Evolutionary conservation across 2,888 invertebrate genomes (phyloP), one percentile per base, ranked within the genome.

Genomic region (Invenusta paracnida): DNA sequence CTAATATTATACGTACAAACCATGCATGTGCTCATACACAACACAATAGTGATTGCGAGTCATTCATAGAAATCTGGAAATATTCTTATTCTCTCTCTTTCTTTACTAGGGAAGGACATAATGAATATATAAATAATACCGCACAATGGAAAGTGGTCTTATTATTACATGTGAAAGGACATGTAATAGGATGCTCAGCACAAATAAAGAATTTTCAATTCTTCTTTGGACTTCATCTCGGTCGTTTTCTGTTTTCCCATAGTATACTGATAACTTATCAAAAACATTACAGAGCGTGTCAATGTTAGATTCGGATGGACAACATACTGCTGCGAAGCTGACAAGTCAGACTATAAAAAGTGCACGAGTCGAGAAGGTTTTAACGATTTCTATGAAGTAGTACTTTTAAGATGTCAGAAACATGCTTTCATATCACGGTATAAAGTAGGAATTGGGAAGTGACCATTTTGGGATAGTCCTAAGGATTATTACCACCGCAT

Each of bases 111-210:
- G n/a, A n/a, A n/a, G n/a, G n/a, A n/a, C n/a, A n/a, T n/a, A n/a
- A n/a, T n/a, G n/a, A n/a, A n/a, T n/a, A n/a, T n/a, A n/a, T n/a
- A n/a, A n/a, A n/a, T n/a, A n/a, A n/a, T n/a, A n/a, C n/a, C n/a
- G n/a, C n/a, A n/a, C n/a, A n/a, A n/a, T 73, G 73, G 73, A 73
- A 73, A 23, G 73, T 73, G 73, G 73, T 73, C 73, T n/a, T 73
- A 25, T 13, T 23, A 23, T 5, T 23, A 23, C n/a, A 73, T 73
- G 17, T 48, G 48, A 48, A 17, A 48, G 48, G 48, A 48, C 48
- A 23, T 73, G 23, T 23, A 73, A 73, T 73, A 73, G 73, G 73
- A 73, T 73, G 27, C 73, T 73, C 73, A 73, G 73, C 17, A 23
- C 17, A 73, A 73, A 73, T 73, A 23, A 73, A 73, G 73, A 25